Base-by-base conservation (phyloP, 2,113 vertebrate species). In the Hydrochoerus hydrochaeris region DNA sequence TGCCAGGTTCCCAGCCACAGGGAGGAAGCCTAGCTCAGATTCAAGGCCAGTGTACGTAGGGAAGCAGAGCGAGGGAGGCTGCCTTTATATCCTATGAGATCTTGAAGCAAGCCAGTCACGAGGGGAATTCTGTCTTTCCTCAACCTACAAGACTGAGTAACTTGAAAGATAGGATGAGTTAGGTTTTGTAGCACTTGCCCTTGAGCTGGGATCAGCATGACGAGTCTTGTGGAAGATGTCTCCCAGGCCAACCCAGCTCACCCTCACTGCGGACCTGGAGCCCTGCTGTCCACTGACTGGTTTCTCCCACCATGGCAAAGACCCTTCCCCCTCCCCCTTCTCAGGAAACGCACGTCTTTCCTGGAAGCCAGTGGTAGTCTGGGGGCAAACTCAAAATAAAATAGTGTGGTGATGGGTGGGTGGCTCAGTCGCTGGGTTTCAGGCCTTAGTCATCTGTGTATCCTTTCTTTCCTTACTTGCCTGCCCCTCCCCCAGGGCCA, bases 381-480 rank as follows among this genome's bases (percentile, higher is more conserved):
- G 67, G 80, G 62, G 69, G 41, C 60, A 75, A 91, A 67, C 81
- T 91, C 73, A 60, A 65, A 92, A 77, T 83, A 90, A 88, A 94
- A 71, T 6, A 60, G 28, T 38, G 54, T 62, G 84, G 57, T 17
- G 67, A 89, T 0, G 26, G 78, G 83, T 67, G 71, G 88, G 77
- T 85, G n/a, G 67, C 57, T 92, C 62, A 46, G 87, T 63, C 52
- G n/a, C 73, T 91, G 73, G 13, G 38, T 87, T 90, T 91, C 80
- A 95, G 94, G 87, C 83, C 87, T 97, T 95, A 88, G 95, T 97
- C 96, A 97, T 97, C 94, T 85, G 90, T 95, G 69, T 46, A 88
- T 92, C 77, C 96, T 96, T 95, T 96, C 85, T 97, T 83, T 92
- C 58, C 84, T 91, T 41, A 57, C 75, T 91, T 85, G 86, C 26